phyloP scores from a whole-genome alignment of 2,113 vertebrate species.

The Passer montanus region DNA sequence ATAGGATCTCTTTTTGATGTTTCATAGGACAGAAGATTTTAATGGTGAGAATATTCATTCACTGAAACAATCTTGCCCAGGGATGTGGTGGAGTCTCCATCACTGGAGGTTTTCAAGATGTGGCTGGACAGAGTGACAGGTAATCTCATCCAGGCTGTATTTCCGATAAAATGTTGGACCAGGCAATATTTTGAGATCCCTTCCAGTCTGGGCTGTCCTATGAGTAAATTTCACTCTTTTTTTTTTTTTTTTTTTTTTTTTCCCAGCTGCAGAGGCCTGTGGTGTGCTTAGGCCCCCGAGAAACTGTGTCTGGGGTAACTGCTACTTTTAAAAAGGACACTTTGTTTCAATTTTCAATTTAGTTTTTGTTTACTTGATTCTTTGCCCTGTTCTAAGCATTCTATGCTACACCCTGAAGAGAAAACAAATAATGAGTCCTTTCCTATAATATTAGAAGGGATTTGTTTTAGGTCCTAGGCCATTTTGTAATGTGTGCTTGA shows the following conservation, averaged over 20 bases:
- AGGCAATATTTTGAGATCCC: fast-evolving
- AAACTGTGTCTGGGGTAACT: background rate
- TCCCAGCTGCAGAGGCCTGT: background rate
- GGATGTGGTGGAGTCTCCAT: too few relatives aligned
- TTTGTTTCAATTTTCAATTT: background rate
- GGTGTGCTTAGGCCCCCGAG: background rate
- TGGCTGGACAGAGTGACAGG: background rate
- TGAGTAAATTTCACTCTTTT: too few relatives aligned
- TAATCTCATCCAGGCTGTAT: background rate
- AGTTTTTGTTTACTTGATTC: background rate
- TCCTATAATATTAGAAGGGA: background rate
- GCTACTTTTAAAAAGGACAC: background rate
- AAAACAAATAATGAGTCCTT: background rate
- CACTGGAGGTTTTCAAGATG: background rate
- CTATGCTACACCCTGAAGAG: background rate
- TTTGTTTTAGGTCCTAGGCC: background rate
- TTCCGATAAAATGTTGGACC: background rate
- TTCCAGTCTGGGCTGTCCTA: background rate
- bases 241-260: background rate
- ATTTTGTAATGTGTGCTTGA: background rate
- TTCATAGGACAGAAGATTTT: background rate
- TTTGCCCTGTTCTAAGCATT: background rate
- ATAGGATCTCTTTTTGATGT: background rate
- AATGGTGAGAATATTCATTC: background rate
- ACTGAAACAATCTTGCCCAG: background rate